Evolutionary conservation across 2,888 invertebrate species (phyloP), one percentile per base, ranked within the genome.

Genomic region (Pardosa pseudoannulata): DNA sequence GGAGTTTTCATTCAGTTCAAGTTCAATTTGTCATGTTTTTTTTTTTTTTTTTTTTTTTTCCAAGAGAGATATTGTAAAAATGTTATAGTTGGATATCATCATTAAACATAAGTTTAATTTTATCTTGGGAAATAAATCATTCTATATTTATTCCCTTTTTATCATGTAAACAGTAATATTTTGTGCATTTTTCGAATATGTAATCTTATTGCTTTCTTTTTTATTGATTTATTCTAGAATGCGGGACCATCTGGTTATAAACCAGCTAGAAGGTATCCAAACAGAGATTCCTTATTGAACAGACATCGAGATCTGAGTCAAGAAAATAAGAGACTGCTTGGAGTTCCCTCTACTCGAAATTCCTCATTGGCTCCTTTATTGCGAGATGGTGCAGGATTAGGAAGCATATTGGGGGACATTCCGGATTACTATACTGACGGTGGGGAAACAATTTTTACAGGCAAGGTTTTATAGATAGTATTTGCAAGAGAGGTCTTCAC

Each of bases 361-460:
- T 86, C 85, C 62, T 86, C 85, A 27, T 29, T 86, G 32, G 79
- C 85, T 65, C 85, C 85, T 29, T 32, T 86, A 16, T 67, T 86
- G 27, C 23, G 79, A 46, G 85, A 86, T 41, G 79, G 85, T 39
- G 67, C 46, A 27, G 79, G 79, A 11, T 74, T 86, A 64, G 85
- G 85, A 75, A 74, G 85, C 62, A 74, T 86, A 46, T 70, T 86
- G 16, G 79, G 79, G 41, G 85, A 86, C 70, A 86, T 86, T 79
- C 85, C 85, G 70, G 85, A 86, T 79, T 86, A 86, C 50, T 86
- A 86, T 75, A 86, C 85, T 86, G 85, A 86, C 79, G 85, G 85
- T 86, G 85, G 85, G 85, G 85, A 86, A 79, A 74, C 85, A 79
- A 86, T 86, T 86, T 79, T 86, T 86, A 79, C 85, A 86, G 85